Evolutionary conservation across 2,888 invertebrate species (phyloP).

Genomic region (Brassicogethes aeneus): DNA sequence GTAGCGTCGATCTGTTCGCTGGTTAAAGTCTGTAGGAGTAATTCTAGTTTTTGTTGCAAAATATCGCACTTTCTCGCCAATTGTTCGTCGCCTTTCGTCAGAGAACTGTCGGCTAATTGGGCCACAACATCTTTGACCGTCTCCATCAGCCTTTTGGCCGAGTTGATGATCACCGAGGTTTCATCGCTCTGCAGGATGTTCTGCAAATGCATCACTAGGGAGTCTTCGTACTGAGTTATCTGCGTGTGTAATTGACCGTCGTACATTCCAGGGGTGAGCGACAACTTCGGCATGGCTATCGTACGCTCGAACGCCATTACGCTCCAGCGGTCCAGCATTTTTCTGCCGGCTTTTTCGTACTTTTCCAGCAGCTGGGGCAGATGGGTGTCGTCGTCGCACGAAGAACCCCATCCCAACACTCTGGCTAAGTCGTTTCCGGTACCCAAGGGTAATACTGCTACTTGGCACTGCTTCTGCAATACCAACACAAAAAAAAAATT

Average conservation of each 20-base stretch:
- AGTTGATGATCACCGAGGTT: slow-evolving; percentile 59
- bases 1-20: slow-evolving; percentile 49
- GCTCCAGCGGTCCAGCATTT: slow-evolving; percentile 97
- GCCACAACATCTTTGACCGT: slow-evolving; percentile 68
- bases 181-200: slow-evolving; percentile 80
- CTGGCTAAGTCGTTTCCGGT: slow-evolving; percentile 95
- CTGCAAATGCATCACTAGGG: slow-evolving; percentile 69
- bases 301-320: slow-evolving; percentile 86
- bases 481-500: too few relatives aligned
- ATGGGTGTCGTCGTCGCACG: slow-evolving; percentile 92
- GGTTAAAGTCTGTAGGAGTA: slow-evolving; percentile 61
- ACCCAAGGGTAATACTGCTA: slow-evolving; percentile 90
- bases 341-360: slow-evolving; percentile 93
- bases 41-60: slow-evolving; percentile 66
- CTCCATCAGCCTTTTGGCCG: slow-evolving; percentile 67
- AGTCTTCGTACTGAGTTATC: slow-evolving; percentile 67
- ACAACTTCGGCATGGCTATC: slow-evolving; percentile 50
- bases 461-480: slow-evolving; percentile 82
- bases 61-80: slow-evolving; percentile 60
- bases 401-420: slow-evolving; percentile 93
- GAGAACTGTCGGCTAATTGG: slow-evolving; percentile 50
- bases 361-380: slow-evolving; percentile 85
- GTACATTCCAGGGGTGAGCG: slow-evolving; percentile 43
- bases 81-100: slow-evolving; percentile 50
- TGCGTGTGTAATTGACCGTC: slow-evolving; percentile 44